A percentile compares a stretch with the other conserved stretches of the same genome.
Evolutionary conservation across 2,113 vertebrate genomes (phyloP).

Genomic region (Psittacara wagleri): DNA sequence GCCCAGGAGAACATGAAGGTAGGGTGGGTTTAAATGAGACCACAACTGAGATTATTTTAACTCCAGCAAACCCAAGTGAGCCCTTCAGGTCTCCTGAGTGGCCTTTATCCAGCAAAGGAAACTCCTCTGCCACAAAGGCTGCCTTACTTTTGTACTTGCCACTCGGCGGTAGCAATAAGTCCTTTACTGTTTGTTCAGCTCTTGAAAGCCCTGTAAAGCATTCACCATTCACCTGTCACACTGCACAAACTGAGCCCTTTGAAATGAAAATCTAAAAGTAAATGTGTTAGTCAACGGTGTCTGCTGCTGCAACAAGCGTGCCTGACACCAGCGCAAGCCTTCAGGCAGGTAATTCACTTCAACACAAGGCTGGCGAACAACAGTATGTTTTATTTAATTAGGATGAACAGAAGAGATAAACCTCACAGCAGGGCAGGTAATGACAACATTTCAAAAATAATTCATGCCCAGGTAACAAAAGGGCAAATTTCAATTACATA

Average conservation of each 20-base stretch:
- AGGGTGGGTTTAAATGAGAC: constrained; percentile 43
- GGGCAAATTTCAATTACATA: constrained; percentile 75
- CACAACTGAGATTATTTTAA: neutral
- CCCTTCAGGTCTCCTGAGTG: neutral
- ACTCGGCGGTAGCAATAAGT: neutral
- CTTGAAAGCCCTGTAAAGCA: constrained; percentile 60
- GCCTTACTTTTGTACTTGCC: constrained; percentile 3
- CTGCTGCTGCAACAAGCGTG: constrained; percentile 7
- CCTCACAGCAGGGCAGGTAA: constrained; percentile 70
- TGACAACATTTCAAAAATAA: constrained; percentile 74
- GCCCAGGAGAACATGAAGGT: neutral
- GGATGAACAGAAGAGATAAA: constrained; percentile 78
- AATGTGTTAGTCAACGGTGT: neutral
- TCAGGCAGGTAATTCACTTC: constrained; percentile 69
- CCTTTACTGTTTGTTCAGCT: constrained; percentile 62
- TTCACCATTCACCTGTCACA: constrained; percentile 56
- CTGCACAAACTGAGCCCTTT: constrained; percentile 57
- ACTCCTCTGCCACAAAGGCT: constrained; percentile 6
- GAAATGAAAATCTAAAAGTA: constrained; percentile 64
- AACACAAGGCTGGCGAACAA: constrained; percentile 58
- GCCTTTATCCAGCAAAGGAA: constrained; percentile 16
- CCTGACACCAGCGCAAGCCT: constrained; percentile 48
- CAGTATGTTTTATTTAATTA: constrained; percentile 80
- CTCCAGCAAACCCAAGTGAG: neutral
- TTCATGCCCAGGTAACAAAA: constrained; percentile 75